phyloP scores from a whole-genome alignment of 2,113 vertebrate species.

The Stegostoma tigrinum region DNA sequence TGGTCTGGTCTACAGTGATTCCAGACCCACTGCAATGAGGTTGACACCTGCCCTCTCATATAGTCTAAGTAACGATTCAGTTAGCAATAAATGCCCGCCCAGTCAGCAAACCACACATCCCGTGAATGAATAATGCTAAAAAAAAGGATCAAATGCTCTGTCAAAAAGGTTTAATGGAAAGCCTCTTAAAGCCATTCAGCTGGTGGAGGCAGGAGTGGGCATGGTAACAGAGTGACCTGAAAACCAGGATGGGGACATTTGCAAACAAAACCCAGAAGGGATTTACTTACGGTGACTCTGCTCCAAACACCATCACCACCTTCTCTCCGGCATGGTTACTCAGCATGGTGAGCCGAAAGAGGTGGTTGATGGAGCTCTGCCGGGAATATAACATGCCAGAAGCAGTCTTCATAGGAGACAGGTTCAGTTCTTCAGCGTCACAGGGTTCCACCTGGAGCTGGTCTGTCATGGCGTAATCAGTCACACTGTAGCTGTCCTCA shows the following conservation, averaged over 20 bases:
- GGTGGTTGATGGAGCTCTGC: slow-evolving; percentile 58
- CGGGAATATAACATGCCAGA: slow-evolving; percentile 67
- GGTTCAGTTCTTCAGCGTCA: slow-evolving; percentile 60
- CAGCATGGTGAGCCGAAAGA: slow-evolving; percentile 69
- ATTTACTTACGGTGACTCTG: slow-evolving; percentile 75
- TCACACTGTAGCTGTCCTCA: slow-evolving; percentile 88
- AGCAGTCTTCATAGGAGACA: slow-evolving; percentile 62
- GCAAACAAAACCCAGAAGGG: neutral
- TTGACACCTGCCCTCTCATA: too few species aligned
- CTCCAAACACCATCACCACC: slow-evolving; percentile 75
- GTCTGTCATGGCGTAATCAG: slow-evolving; percentile 75
- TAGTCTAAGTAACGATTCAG: too few species aligned
- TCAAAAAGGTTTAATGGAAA: neutral
- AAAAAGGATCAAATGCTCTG: neutral
- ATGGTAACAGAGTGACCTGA: neutral
- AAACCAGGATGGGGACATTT: neutral
- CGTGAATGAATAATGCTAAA: too few species aligned
- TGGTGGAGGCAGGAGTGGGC: neutral
- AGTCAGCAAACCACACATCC: too few species aligned
- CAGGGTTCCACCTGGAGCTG: slow-evolving; percentile 72
- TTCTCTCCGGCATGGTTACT: slow-evolving; percentile 78
- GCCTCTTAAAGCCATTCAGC: neutral
- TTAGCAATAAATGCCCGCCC: too few species aligned
- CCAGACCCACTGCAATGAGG: too few species aligned
- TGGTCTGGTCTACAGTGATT: too few species aligned